phyloP scores from a whole-genome alignment of 2,888 invertebrate species.

The Tyria jacobaeae region DNA sequence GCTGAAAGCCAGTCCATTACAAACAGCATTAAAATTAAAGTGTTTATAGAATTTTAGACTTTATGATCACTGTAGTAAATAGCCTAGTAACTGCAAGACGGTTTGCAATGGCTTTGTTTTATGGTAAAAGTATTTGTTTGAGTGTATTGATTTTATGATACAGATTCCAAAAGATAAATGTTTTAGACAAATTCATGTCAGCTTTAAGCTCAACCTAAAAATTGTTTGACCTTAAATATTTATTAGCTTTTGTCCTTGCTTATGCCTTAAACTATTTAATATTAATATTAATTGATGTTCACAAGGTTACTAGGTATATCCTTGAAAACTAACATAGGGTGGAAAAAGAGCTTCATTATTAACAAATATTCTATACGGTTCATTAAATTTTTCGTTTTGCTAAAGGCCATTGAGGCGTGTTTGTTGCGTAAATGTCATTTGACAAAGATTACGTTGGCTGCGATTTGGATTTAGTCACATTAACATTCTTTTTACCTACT shows the following conservation, averaged over 20 bases:
- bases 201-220: too few relatives aligned
- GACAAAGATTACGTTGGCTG: conserved; percentile 34
- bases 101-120: conserved; percentile 19
- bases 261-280: too few relatives aligned
- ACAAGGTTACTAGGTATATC: too few relatives aligned
- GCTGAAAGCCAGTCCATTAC: conserved; percentile 42
- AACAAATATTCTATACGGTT: conserved; percentile 45
- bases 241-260: conserved; percentile 4
- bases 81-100: conserved; percentile 5
- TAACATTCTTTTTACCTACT: too few relatives aligned
- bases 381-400: conserved; percentile 35
- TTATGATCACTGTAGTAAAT: conserved; percentile 27
- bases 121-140: conserved; percentile 27
- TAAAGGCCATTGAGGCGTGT: conserved; percentile 39
- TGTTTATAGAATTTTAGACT: conserved; percentile 18
- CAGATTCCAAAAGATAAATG: conserved; percentile 28
- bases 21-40: conserved; percentile 1
- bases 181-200: not conserved
- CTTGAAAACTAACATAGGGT: conserved; percentile 20
- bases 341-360: conserved; percentile 30
- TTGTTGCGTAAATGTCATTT: conserved; percentile 50
- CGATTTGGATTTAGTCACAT: conserved; percentile 12
- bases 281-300: too few relatives aligned
- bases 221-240: conserved; percentile 17
- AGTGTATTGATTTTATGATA: conserved; percentile 31